Percentiles rank a stretch among this genome's conserved stretches.
Evolutionary conservation across 2,113 vertebrate genomes (phyloP).

Genomic region (Setophaga petechia): DNA sequence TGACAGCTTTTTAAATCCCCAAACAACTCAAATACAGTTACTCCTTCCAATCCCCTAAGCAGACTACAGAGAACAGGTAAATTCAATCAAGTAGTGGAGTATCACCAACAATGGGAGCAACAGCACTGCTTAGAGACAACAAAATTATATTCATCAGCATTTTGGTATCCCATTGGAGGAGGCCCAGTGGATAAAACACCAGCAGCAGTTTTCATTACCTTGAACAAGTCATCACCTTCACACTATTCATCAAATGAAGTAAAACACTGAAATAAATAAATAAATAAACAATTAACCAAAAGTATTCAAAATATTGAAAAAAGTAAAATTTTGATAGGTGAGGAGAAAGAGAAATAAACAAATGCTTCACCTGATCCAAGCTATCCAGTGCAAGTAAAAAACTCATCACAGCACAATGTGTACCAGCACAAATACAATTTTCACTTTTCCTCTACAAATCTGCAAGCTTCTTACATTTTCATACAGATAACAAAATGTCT

Average conservation of each 20-base stretch:
- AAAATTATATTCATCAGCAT: not conserved
- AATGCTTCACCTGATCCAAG: not conserved
- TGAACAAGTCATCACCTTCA: not conserved
- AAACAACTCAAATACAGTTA: not conserved
- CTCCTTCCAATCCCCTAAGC: not conserved
- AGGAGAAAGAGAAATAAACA: not conserved
- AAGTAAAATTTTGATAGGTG: not conserved
- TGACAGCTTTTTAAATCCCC: not conserved
- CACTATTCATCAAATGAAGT: not conserved
- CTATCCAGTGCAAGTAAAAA: not conserved
- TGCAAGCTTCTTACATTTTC: not conserved
- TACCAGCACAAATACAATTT: not conserved
- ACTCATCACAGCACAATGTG: not conserved
- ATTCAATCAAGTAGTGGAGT: not conserved
- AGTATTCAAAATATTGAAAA: not conserved
- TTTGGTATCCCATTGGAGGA: not conserved
- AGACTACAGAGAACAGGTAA: not conserved
- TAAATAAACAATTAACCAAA: not conserved
- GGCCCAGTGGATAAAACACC: not conserved
- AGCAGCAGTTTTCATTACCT: not conserved
- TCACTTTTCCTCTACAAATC: not conserved
- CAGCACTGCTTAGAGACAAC: not conserved
- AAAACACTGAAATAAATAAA: not conserved
- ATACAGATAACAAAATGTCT: not conserved
- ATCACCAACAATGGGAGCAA: not conserved